Evolutionary conservation across 2,797 vertebrate species (phyloP), one percentile per base, ranked within the genome.

Genomic region (Champsocephalus esox): DNA sequence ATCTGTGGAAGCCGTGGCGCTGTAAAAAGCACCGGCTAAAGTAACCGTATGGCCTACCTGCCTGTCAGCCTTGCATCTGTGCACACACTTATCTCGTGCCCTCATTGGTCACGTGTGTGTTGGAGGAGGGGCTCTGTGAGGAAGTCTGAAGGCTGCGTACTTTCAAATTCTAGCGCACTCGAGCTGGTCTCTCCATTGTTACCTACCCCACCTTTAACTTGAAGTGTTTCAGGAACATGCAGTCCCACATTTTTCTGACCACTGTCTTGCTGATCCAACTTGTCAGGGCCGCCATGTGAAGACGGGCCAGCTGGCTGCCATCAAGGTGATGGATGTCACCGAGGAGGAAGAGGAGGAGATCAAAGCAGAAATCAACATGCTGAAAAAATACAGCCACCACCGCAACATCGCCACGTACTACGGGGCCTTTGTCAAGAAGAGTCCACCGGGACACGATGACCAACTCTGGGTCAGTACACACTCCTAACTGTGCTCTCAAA

Each of bases 301-400:
- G 87, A 96, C 95, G 0, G 90, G 97, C 83, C 97, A 98, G 93
- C 94, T 98, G 92, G 97, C 97, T 21, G 97, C 97, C 90, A 98
- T 98, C 90, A 98, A 98, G 88, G 97, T 98, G 90, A 98, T 98
- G 97, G 97, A 98, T 50, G 97, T 98, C 46, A 98, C 97, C 0
- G 97, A 98, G 94, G 97, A 98, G 38, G 97, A 98, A 61, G 97
- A 98, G 51, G 97, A 98, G 78, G 97, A 98, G 91, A 98, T 98
- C 86, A 98, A 98, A 83, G 97, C 97, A 28, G 97, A 98, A 89
- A 98, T 98, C 92, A 98, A 98, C 93, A 98, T 98, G 97, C 85
- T 98, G 84, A 98, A 98, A 88, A 98, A 98, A 73, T 98, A 98
- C 87, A 97, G 97, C 68, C 97, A 98, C 89, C 97, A 98, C 77